phyloP scores from a whole-genome alignment of 2,888 invertebrate species.

The Molorchus minor region DNA sequence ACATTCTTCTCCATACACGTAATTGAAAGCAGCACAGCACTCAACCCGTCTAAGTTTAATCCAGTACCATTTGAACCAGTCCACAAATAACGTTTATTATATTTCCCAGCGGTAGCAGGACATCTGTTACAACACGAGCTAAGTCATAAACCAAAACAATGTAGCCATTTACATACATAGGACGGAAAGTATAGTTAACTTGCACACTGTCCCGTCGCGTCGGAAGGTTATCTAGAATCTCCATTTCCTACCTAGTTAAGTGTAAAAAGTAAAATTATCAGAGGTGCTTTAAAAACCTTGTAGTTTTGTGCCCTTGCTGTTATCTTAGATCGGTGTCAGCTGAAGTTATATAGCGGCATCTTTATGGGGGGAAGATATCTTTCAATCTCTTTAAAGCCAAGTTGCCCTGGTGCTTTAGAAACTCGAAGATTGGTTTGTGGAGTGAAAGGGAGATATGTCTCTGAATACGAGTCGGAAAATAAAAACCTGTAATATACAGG shows the following conservation, averaged over 20 bases:
- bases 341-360: conserved; percentile 11
- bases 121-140: conserved; percentile 19
- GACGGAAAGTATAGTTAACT: conserved; percentile 5
- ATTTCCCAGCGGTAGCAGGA: conserved; percentile 18
- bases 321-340: conserved; percentile 15
- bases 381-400: neutral
- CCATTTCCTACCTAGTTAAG: conserved; percentile 5
- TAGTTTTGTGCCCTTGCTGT: neutral
- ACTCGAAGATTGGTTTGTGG: too few species aligned
- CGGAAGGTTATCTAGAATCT: conserved; percentile 4
- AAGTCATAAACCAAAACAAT: conserved; percentile 19
- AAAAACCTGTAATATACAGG: too few species aligned
- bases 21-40: neutral
- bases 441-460: too few species aligned
- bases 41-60: neutral
- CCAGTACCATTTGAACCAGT: conserved; percentile 17
- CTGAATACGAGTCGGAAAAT: too few species aligned
- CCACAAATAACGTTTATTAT: conserved; percentile 21
- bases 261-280: conserved; percentile 19
- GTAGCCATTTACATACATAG: conserved; percentile 20
- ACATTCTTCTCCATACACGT: neutral
- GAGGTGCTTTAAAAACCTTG: conserved; percentile 2
- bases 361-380: neutral
- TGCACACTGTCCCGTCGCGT: neutral
- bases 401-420: too few species aligned